Evolutionary conservation across 2,888 invertebrate genomes (phyloP).

Genomic region (Drosophila anomalipes): DNA sequence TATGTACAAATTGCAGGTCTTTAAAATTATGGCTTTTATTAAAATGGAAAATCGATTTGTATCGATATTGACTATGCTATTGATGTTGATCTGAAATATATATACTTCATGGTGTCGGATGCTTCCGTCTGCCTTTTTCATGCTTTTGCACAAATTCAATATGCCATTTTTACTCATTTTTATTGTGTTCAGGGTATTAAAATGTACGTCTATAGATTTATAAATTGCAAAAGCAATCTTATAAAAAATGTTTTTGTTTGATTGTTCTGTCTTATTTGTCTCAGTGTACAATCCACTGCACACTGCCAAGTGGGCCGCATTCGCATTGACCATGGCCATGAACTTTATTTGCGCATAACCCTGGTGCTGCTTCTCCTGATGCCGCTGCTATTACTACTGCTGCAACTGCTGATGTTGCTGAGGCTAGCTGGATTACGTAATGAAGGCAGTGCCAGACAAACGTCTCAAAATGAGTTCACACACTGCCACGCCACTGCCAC

Average conservation of each 20-base stretch:
- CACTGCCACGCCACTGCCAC: slow-evolving; percentile 7
- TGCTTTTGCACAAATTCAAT: neutral
- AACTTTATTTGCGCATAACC: slow-evolving; percentile 60
- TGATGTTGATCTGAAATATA: neutral
- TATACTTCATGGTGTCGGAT: neutral
- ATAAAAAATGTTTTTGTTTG: neutral
- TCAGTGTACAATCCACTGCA: slow-evolving; percentile 7
- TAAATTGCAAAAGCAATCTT: neutral
- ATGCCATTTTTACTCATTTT: neutral
- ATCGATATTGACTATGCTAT: too few species aligned
- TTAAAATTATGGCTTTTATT: neutral
- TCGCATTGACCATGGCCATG: slow-evolving; percentile 74
- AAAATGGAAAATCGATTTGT: neutral
- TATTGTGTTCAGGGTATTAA: neutral
- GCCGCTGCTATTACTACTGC: neutral
- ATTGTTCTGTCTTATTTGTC: neutral
- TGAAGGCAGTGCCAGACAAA: slow-evolving; percentile 69
- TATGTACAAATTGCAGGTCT: neutral
- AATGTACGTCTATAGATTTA: neutral
- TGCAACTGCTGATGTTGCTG: neutral
- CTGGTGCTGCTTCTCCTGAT: neutral
- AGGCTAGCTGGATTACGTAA: slow-evolving; percentile 55
- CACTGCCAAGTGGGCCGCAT: slow-evolving; percentile 55
- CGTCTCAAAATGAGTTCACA: slow-evolving; percentile 69
- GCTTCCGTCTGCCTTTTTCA: neutral